Percentiles rank a stretch among this genome's conserved stretches.
phyloP scores from a whole-genome alignment of 2,797 vertebrate genomes.

The Pantherophis vulpinus region DNA sequence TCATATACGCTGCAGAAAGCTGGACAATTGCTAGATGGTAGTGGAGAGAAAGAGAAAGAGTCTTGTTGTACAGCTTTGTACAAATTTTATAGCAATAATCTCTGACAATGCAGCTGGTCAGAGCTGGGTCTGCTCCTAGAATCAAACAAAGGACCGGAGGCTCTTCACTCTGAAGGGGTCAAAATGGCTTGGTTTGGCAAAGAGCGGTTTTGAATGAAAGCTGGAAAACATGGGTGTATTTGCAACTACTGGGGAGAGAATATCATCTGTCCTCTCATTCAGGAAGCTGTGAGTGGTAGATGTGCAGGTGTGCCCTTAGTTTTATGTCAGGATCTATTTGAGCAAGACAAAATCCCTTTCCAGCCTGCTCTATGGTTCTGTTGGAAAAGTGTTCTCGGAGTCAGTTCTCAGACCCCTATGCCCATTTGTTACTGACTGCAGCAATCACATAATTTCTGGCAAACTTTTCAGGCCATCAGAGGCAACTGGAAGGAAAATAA shows the following conservation, averaged over 20 bases:
- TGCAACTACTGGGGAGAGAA: neutral
- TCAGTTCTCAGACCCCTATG: neutral
- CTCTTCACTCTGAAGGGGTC: neutral
- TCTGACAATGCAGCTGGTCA: neutral
- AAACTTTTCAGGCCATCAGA: neutral
- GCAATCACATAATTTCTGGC: neutral
- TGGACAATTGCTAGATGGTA: neutral
- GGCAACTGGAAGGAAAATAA: neutral
- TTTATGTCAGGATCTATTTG: neutral
- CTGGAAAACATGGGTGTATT: neutral
- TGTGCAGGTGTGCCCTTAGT: neutral
- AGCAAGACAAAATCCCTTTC: neutral
- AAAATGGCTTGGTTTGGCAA: neutral
- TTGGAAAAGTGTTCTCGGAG: neutral
- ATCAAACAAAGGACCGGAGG: neutral
- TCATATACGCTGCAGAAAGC: neutral
- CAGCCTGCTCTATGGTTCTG: neutral
- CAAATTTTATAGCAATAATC: neutral
- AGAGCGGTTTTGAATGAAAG: neutral
- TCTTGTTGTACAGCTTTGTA: neutral
- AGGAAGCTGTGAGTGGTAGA: neutral
- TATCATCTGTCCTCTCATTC: neutral
- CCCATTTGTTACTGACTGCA: neutral
- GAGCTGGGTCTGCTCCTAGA: neutral
- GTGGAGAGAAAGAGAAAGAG: neutral